Percentiles rank a stretch among this genome's conserved stretches.
Conservation (phyloP, 2,888 invertebrate genomes). For the Tuta absoluta region DNA sequence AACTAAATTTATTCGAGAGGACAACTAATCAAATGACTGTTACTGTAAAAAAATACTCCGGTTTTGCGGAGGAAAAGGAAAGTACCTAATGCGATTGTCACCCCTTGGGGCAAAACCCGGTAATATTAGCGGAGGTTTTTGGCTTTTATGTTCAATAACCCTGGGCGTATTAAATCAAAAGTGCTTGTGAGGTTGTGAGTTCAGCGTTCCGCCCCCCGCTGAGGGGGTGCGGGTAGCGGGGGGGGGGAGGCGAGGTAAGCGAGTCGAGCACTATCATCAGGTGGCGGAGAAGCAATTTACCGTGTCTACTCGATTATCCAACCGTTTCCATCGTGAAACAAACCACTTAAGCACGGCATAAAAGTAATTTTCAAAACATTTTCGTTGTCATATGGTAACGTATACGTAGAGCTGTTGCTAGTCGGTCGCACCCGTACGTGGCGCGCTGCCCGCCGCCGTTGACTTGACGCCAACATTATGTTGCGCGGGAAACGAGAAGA, state of each 20-base stretch:
- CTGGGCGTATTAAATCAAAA: constrained; percentile 8
- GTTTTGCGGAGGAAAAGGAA: not conserved
- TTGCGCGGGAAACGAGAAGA: no score
- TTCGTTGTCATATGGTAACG: constrained; percentile 23
- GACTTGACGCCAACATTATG: no score
- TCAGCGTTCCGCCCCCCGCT: not conserved
- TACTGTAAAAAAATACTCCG: not conserved
- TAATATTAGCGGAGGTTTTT: constrained; percentile 10
- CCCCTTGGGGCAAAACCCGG: constrained; percentile 11
- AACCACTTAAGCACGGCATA: constrained; percentile 44
- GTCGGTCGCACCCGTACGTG: constrained; percentile 35
- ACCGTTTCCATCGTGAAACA: constrained; percentile 40
- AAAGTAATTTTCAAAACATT: constrained; percentile 43
- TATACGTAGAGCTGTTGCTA: constrained; percentile 32
- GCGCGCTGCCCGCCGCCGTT: constrained; percentile 40
- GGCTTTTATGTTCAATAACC: constrained; percentile 13
- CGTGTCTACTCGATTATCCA: constrained; percentile 45
- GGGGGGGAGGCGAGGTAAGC: constrained; percentile 34
- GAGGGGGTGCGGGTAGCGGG: constrained; percentile 18
- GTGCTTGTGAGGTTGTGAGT: not conserved
- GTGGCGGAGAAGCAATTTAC: constrained; percentile 48
- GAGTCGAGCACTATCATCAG: constrained; percentile 43
- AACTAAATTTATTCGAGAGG: not conserved
- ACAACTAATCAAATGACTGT: not conserved
- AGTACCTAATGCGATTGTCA: constrained; percentile 10